Evolutionary conservation across 2,797 vertebrate species (phyloP).

Genomic region (Malacoctenus gilli): DNA sequence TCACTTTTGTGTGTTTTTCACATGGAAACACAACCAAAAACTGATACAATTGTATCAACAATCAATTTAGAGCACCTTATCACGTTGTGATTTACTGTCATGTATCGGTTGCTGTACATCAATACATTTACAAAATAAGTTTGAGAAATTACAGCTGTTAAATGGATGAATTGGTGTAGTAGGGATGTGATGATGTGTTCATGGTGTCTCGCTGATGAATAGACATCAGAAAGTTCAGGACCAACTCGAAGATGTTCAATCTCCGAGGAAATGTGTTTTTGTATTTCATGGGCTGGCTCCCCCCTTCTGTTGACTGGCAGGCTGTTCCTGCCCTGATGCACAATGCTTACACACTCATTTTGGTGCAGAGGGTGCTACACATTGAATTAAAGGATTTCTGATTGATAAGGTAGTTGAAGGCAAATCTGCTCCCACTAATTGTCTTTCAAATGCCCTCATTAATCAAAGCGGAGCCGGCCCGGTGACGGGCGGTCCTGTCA

Average conservation of each 20-base stretch:
- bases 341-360: constrained; percentile 80
- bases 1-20: too few species aligned
- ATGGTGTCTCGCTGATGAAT: constrained; percentile 3
- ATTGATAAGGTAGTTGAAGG: constrained; percentile 95
- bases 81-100: too few species aligned
- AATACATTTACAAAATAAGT: too few species aligned
- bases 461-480: constrained; percentile 87
- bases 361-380: constrained; percentile 77
- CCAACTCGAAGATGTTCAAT: constrained; percentile 12
- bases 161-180: too few species aligned
- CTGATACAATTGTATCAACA: too few species aligned
- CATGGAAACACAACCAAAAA: too few species aligned
- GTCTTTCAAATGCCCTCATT: constrained; percentile 99
- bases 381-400: constrained; percentile 91
- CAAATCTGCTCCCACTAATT: constrained; percentile 96
- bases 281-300: constrained; percentile 46
- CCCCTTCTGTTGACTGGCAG: constrained; percentile 66
- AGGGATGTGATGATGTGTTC: background rate
- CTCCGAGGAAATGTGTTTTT: constrained; percentile 29
- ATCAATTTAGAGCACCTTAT: too few species aligned
- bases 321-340: constrained; percentile 74
- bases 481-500: constrained; percentile 89
- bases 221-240: constrained; percentile 36
- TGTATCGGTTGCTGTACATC: too few species aligned
- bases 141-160: too few species aligned